A percentile compares a stretch with the other conserved stretches of the same genome.
phyloP scores from a whole-genome alignment of 2,888 invertebrate genomes.

The Acleris laterana region DNA sequence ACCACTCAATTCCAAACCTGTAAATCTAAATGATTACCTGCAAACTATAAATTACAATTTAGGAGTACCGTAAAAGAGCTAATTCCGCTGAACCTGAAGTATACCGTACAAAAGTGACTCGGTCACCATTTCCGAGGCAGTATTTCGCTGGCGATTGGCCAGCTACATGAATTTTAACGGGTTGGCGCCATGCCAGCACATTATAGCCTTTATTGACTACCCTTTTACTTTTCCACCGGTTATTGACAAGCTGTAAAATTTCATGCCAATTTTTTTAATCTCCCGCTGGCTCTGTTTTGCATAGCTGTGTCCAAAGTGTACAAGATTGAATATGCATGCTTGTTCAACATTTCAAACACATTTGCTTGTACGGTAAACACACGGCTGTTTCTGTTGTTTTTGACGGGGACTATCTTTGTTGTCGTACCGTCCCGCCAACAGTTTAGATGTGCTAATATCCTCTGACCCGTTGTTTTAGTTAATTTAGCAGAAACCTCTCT shows the following conservation, averaged over 20 bases:
- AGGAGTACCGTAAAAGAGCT: no score
- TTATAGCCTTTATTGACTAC: slow-evolving; percentile 21
- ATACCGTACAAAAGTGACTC: neutral
- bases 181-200: slow-evolving; percentile 20
- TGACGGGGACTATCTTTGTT: neutral
- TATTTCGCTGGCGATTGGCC: slow-evolving; percentile 20
- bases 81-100: no score
- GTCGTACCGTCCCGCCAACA: no score
- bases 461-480: no score
- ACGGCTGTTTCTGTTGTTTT: slow-evolving; percentile 1
- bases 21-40: no score
- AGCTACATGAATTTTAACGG: slow-evolving; percentile 21
- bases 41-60: no score
- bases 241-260: slow-evolving; percentile 19
- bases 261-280: slow-evolving; percentile 10
- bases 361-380: neutral
- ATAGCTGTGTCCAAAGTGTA: neutral
- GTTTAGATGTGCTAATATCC: no score
- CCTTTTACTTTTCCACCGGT: slow-evolving; percentile 16
- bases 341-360: neutral
- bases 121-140: neutral
- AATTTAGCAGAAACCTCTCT: no score
- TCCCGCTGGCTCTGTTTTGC: slow-evolving; percentile 1
- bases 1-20: no score
- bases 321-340: slow-evolving; percentile 12